Percentiles rank a stretch among this genome's conserved stretches.
phyloP scores from a whole-genome alignment of 2,797 vertebrate genomes.

The Tragelaphus eurycerus region DNA sequence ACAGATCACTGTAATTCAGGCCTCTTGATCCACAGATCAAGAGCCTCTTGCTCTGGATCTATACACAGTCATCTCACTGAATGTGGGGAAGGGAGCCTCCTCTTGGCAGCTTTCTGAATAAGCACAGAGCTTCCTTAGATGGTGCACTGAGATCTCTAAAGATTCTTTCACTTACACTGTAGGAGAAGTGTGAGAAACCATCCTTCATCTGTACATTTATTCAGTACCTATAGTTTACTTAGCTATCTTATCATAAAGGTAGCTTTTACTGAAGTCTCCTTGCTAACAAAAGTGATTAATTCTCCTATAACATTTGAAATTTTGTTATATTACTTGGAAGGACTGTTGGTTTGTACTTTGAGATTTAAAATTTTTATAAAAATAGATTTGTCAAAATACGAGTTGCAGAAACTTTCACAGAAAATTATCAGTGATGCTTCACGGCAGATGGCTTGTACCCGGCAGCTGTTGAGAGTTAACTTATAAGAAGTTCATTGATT shows the following conservation, averaged over 20 bases:
- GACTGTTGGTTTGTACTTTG: neutral
- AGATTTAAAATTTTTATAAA: neutral
- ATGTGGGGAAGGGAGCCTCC: neutral
- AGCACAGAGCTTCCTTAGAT: accelerated
- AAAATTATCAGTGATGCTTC: neutral
- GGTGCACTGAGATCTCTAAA: accelerated
- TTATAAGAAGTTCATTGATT: neutral
- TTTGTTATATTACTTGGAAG: neutral
- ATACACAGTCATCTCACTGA: accelerated
- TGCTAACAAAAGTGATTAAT: neutral
- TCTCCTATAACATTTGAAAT: neutral
- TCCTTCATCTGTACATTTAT: neutral
- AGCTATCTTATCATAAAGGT: neutral
- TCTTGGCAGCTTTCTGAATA: neutral
- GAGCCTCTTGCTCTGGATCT: too few relatives aligned
- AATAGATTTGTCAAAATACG: neutral
- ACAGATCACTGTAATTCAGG: accelerated
- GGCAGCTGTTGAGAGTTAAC: neutral
- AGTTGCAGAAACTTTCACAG: neutral
- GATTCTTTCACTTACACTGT: neutral
- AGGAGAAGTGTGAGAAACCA: neutral
- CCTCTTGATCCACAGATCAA: neutral
- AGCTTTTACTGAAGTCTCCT: neutral
- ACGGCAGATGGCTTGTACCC: neutral
- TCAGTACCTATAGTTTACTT: neutral